Conservation (phyloP, 1,140 invertebrate genomes). For the Metopolophium dirhodum region DNA sequence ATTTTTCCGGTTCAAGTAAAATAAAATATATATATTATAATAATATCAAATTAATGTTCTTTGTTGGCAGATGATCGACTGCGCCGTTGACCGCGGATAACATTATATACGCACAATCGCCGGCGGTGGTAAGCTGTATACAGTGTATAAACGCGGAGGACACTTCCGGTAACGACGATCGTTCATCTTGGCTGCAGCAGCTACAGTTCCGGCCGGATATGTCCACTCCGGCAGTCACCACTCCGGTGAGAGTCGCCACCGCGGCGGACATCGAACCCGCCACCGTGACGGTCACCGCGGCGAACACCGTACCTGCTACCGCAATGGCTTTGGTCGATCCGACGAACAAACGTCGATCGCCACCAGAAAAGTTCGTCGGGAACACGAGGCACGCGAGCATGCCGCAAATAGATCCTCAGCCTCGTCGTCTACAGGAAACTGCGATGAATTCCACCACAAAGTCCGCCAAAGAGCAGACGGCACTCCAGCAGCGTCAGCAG, state of each 20-base stretch:
- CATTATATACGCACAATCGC: not conserved
- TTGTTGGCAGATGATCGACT: not conserved
- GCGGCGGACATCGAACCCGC: no score
- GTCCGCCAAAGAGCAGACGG: not conserved
- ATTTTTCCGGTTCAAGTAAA: no score
- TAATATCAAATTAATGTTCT: no score
- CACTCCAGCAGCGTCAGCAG: not conserved
- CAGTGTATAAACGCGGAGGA: not conserved
- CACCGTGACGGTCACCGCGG: no score
- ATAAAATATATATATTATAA: no score
- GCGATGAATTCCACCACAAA: not conserved
- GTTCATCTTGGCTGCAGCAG: not conserved
- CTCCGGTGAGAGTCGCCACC: no score
- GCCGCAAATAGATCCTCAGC: not conserved
- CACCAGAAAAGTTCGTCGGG: not conserved
- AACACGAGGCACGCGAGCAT: not conserved
- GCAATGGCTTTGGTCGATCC: not conserved
- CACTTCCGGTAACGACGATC: not conserved
- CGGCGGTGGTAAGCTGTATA: not conserved
- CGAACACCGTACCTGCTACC: no score
- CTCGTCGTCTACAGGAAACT: not conserved
- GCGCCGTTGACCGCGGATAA: not conserved
- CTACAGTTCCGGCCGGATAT: not conserved
- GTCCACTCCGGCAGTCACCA: not conserved
- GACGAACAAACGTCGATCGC: not conserved